Conservation (phyloP, 2,888 invertebrate genomes). For the Drosophila greeni region DNA sequence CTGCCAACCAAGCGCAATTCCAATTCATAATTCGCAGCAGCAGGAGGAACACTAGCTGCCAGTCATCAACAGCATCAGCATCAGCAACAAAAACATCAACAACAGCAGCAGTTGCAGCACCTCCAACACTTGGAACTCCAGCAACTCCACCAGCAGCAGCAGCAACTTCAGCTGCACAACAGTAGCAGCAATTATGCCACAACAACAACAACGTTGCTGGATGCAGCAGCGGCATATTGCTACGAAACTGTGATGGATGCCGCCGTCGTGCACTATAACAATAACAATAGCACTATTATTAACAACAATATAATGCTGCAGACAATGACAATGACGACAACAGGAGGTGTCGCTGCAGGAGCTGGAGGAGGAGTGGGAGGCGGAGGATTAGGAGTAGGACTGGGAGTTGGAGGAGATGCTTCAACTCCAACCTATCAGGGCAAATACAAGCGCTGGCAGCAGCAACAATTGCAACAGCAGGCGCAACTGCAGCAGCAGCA, state of each 20-base stretch:
- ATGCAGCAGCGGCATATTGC: conserved; percentile 60
- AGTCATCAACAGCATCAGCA: conserved; percentile 28
- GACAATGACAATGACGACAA: conserved; percentile 13
- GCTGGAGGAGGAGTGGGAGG: background rate
- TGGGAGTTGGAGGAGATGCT: conserved; percentile 3
- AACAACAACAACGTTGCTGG: conserved; percentile 40
- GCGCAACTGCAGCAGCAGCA: conserved; percentile 65
- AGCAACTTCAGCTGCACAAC: conserved; percentile 37
- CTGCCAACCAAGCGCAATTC: conserved; percentile 80
- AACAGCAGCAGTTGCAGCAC: conserved; percentile 36
- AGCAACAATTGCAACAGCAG: conserved; percentile 66
- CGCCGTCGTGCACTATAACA: conserved; percentile 42
- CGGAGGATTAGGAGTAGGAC: conserved; percentile 1
- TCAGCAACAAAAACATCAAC: conserved; percentile 29
- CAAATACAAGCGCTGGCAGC: conserved; percentile 68
- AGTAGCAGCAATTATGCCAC: conserved; percentile 48
- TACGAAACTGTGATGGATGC: conserved; percentile 64
- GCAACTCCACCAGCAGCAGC: conserved; percentile 40
- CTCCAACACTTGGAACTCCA: conserved; percentile 10
- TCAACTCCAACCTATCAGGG: conserved; percentile 57
- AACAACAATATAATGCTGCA: conserved; percentile 19
- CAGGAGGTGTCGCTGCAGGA: conserved; percentile 2
- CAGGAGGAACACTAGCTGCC: conserved; percentile 22
- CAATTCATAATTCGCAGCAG: conserved; percentile 77
- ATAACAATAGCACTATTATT: conserved; percentile 25